Evolutionary conservation across 2,797 vertebrate species (phyloP).

Genomic region (Characodon lateralis): DNA sequence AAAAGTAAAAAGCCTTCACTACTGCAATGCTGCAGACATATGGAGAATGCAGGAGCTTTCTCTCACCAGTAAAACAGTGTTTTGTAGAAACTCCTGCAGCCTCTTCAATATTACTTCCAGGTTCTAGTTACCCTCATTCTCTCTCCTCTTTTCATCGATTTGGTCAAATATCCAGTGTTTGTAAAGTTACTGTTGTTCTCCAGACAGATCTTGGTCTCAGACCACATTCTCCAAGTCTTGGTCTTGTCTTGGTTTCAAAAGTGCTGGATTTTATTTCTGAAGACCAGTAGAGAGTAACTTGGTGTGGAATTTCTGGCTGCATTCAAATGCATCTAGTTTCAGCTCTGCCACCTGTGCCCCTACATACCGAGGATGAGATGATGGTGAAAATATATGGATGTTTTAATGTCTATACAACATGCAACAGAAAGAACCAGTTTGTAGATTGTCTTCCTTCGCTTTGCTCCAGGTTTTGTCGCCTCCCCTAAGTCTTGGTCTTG

Average conservation of each 20-base stretch:
- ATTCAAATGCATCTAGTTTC: background rate
- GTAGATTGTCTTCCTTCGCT: too few species aligned
- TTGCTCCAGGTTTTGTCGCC: too few species aligned
- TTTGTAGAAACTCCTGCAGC: background rate
- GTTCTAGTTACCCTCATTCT: background rate
- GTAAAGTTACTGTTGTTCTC: background rate
- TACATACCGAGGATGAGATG: background rate
- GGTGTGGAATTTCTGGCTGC: background rate
- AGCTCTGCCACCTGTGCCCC: background rate
- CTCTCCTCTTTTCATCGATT: background rate
- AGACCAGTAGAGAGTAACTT: background rate
- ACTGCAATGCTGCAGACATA: background rate
- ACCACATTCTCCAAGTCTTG: background rate
- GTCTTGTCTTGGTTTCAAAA: background rate
- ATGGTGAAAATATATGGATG: background rate
- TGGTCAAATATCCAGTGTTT: background rate
- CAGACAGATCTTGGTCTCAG: background rate
- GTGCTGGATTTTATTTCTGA: background rate
- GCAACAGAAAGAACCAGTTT: too few species aligned
- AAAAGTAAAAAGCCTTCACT: background rate
- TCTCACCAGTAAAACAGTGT: background rate
- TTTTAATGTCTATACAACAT: background rate
- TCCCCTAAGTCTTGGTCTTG: too few species aligned
- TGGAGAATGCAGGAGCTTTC: background rate
- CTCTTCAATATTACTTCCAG: background rate